phyloP scores from a whole-genome alignment of 1,140 invertebrate genomes.

The Sminthurides bifidus region DNA sequence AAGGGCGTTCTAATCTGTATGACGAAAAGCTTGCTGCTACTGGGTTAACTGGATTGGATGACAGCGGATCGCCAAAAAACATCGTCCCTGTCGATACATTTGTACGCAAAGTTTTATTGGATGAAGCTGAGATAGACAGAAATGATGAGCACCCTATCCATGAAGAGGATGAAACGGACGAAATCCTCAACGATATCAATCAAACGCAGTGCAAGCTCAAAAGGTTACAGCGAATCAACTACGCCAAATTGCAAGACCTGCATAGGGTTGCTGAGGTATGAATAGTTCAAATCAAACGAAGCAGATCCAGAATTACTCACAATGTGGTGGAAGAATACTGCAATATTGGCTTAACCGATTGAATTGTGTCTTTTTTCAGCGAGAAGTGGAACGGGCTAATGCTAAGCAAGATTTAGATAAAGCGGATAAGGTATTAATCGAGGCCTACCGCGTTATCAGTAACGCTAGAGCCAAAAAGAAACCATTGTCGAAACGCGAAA shows the following conservation, averaged over 20 bases:
- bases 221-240: constrained; percentile 24
- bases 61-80: no score
- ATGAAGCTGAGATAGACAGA: no score
- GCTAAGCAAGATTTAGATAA: constrained; percentile 24
- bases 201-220: constrained; percentile 14
- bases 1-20: no score
- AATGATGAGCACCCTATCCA: no score
- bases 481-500: constrained; percentile 12
- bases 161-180: constrained; percentile 41
- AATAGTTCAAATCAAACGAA: no score
- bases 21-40: no score
- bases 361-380: constrained; percentile 14
- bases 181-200: constrained; percentile 26
- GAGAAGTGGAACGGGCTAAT: constrained; percentile 2
- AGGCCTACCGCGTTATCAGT: constrained; percentile 18
- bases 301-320: background rate
- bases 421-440: constrained; percentile 29
- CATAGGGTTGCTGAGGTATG: background rate
- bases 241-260: constrained; percentile 20
- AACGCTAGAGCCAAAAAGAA: constrained; percentile 22
- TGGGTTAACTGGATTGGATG: no score
- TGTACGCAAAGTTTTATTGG: no score
- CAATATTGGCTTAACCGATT: no score
- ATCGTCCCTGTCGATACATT: no score
- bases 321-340: no score